Evolutionary conservation across 2,888 invertebrate genomes (phyloP), one percentile per base, ranked within the genome.

Genomic region (Ametastegia equiseti): DNA sequence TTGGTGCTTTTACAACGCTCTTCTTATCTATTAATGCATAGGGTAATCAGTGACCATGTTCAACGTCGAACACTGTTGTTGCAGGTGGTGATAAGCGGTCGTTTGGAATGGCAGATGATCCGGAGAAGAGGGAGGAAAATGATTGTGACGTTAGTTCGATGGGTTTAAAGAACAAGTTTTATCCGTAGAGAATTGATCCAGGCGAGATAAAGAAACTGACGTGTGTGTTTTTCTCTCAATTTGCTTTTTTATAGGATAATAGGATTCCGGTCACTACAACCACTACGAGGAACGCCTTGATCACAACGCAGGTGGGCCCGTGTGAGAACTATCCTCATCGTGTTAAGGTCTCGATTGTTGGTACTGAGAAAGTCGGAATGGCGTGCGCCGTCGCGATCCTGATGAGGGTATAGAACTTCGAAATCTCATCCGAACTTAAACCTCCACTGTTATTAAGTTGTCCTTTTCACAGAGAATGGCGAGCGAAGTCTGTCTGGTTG

Each of bases 331-430:
- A 88, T 85, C 87, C 89, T 33, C 88, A 90, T 82, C 85, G 87
- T 60, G 83, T 88, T 57, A 89, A 89, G 83, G 87, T 90, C 80
- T 88, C 88, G 81, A 87, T 90, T 80, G 83, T 90, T 47, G 89
- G 90, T 36, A 83, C 85, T 69, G 94, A 94, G 54, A 92, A 92
- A 84, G 93, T 94, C 75, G 94, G 94, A 82, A 93, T 93, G 92
- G 93, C 93, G 42, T 93, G 93, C 84, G 93, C 93, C 69, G 92
- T 93, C 87, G 91, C 92, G 80, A 92, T 94, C 83, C 90, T 94
- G 78, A 92, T 93, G 86, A 93, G 93, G 90, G 93, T 93, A 84
- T 11, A 85, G 86, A 84, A 54, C 60, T 80, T 69, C 50, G n/a
- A 73, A 39, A 65, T 42, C 36, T 79, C 50, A 15, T 81, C 30